Evolutionary conservation across 2,113 vertebrate species (phyloP).

Genomic region (Nyctereutes procyonoides): DNA sequence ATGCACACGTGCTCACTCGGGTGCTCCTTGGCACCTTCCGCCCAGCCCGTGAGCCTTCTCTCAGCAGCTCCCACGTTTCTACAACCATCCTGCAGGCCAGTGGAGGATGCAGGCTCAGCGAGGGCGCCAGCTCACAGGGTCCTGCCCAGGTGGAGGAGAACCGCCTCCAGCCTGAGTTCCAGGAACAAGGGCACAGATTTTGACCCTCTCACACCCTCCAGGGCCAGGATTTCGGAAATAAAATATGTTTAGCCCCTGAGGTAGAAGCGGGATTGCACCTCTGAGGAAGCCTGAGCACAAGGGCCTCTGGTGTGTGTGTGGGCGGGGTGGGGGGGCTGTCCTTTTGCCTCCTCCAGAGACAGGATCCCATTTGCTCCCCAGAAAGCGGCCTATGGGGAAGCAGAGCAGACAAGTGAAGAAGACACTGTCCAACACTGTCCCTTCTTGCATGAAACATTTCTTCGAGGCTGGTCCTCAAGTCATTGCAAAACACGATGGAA

Average conservation of each 20-base stretch:
- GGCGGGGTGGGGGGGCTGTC: rapidly evolving
- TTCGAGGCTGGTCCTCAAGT: rapidly evolving
- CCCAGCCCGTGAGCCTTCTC: rapidly evolving
- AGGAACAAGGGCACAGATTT: too few species aligned
- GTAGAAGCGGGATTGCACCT: rapidly evolving
- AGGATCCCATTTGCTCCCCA: neutral
- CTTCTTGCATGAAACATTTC: rapidly evolving
- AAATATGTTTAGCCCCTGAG: rapidly evolving
- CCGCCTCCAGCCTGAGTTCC: neutral
- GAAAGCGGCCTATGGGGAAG: too few species aligned
- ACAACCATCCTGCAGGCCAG: too few species aligned
- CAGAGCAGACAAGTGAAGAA: neutral
- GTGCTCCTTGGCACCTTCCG: neutral
- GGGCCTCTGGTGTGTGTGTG: rapidly evolving
- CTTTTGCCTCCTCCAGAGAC: neutral
- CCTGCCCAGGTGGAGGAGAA: neutral
- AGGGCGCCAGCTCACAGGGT: neutral
- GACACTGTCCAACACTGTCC: rapidly evolving
- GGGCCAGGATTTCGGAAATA: neutral
- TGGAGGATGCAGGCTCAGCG: too few species aligned
- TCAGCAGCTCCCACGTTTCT: neutral
- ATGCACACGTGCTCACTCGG: rapidly evolving
- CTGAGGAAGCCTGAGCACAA: rapidly evolving
- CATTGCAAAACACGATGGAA: rapidly evolving
- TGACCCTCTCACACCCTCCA: neutral